These are phyloP conservation scores for Palythoa caribaeorum DNA, from an alignment of 92 coral and sea anemone species.

Conservation along the genomic window DNA sequence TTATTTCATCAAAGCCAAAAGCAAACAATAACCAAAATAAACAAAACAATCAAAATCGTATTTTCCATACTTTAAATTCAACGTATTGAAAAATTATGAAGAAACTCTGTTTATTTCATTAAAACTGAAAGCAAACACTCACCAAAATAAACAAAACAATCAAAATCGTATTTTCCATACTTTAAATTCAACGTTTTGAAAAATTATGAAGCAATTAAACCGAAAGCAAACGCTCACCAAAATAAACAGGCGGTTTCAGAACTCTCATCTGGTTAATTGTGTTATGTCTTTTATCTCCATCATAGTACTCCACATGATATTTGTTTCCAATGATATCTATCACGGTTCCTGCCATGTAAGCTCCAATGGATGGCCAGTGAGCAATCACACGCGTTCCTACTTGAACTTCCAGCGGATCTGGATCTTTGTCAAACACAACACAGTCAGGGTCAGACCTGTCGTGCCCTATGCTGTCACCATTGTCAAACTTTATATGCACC, in stretches of 20 bases:
- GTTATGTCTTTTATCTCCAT: conserved; percentile 96
- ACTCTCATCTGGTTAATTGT: conserved; percentile 85
- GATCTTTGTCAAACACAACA: conserved; percentile 94
- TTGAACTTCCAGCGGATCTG: conserved; percentile 86
- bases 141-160: too few relatives aligned
- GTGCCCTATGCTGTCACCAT: conserved; percentile 97
- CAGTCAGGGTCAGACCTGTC: conserved; percentile 92
- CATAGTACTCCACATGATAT: conserved; percentile 97
- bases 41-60: too few relatives aligned
- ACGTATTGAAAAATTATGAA: too few relatives aligned
- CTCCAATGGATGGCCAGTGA: conserved; percentile 96
- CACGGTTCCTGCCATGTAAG: conserved; percentile 92
- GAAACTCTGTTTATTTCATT: too few relatives aligned
- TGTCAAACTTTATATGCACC: conserved; percentile 97
- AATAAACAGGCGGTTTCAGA: conserved; percentile 93
- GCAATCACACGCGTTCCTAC: conserved; percentile 95
- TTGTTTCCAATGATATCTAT: conserved; percentile 90
- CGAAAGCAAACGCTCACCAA: conserved; percentile 73
- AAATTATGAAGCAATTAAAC: too few relatives aligned
- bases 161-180: too few relatives aligned
- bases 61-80: too few relatives aligned
- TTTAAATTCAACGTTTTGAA: too few relatives aligned
- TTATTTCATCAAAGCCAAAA: too few relatives aligned
- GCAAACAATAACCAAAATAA: too few relatives aligned
- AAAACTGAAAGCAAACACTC: too few relatives aligned